Conservation (phyloP, 2,888 invertebrate species). For the Meloe dianella region DNA sequence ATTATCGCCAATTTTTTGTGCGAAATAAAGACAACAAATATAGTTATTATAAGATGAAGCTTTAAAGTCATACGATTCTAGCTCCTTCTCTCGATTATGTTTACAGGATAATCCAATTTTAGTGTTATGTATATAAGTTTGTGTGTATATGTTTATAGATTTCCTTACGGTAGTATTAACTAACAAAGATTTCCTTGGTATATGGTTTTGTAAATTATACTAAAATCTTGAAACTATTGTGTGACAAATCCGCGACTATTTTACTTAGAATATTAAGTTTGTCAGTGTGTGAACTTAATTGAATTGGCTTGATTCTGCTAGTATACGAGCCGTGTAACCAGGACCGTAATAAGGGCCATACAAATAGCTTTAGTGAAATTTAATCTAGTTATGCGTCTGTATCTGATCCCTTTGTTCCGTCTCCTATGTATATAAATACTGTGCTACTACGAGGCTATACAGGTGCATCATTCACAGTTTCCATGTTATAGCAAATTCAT, state of each 20-base stretch:
- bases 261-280: slow-evolving; percentile 57
- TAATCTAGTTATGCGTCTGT: slow-evolving; percentile 53
- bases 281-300: slow-evolving; percentile 55
- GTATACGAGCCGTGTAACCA: slow-evolving; percentile 54
- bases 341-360: slow-evolving; percentile 55
- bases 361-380: slow-evolving; percentile 56
- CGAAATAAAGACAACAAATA: not conserved
- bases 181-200: slow-evolving; percentile 31
- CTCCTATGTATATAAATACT: slow-evolving; percentile 41
- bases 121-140: not conserved
- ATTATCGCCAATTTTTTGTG: not conserved
- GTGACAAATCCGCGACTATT: slow-evolving; percentile 52
- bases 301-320: slow-evolving; percentile 55
- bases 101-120: not conserved
- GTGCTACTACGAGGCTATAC: slow-evolving; percentile 14
- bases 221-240: slow-evolving; percentile 33
- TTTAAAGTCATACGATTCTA: not conserved
- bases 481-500: slow-evolving; percentile 4
- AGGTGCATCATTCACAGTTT: slow-evolving; percentile 19
- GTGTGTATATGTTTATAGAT: slow-evolving; percentile 5
- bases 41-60: not conserved
- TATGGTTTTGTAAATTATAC: slow-evolving; percentile 31
- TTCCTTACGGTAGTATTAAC: slow-evolving; percentile 2
- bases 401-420: slow-evolving; percentile 50
- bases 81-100: not conserved